Conservation (phyloP, 2,113 vertebrate genomes). For the Calidris pugnax region DNA sequence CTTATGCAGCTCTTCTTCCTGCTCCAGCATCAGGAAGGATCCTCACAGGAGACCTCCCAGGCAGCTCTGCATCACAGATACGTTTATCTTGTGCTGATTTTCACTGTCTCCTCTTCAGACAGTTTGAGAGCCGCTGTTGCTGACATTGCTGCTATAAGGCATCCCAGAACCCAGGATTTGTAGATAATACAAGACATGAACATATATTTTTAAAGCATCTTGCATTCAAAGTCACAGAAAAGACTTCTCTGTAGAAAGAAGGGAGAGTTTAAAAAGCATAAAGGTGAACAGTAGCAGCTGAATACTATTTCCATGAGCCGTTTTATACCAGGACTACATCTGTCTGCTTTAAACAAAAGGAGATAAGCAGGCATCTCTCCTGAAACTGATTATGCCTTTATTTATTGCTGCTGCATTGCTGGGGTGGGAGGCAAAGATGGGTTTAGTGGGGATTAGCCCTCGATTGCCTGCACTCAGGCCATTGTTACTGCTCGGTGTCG, state of each 20-base stretch:
- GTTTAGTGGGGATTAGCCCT: background rate
- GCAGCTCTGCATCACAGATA: background rate
- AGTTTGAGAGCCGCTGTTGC: background rate
- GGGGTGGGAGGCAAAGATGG: background rate
- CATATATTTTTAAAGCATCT: background rate
- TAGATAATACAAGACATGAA: background rate
- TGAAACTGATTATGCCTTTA: background rate
- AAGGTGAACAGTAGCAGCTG: background rate
- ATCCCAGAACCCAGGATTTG: background rate
- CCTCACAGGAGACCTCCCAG: background rate
- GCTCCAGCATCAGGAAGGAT: background rate
- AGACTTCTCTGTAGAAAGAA: background rate
- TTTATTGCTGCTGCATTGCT: background rate
- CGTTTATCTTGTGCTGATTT: background rate
- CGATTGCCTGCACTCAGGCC: background rate
- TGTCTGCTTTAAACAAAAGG: background rate
- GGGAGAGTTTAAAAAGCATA: background rate
- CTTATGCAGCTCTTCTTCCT: background rate
- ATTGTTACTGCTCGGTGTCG: rapidly evolving
- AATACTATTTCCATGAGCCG: background rate
- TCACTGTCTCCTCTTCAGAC: background rate
- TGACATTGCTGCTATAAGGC: background rate
- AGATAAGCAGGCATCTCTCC: background rate
- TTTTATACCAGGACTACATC: background rate
- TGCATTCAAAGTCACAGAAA: background rate